Evolutionary conservation across 2,113 vertebrate species (phyloP).

Genomic region (Hemiscyllium ocellatum): DNA sequence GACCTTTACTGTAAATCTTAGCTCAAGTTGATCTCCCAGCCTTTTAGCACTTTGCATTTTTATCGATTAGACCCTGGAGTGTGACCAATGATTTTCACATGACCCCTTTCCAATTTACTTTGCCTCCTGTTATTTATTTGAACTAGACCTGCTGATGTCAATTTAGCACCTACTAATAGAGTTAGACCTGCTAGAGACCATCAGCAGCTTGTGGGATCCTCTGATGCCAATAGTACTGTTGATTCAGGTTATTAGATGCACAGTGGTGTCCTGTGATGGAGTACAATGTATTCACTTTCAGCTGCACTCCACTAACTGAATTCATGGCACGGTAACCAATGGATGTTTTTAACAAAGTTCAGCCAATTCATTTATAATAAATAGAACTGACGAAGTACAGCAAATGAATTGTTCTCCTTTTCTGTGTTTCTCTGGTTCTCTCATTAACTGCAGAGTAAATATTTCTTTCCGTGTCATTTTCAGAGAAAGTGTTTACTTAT

Average conservation of each 20-base stretch:
- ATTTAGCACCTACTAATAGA: neutral
- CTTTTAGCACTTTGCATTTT: neutral
- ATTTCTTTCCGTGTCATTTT: neutral
- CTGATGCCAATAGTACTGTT: neutral
- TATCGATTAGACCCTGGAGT: neutral
- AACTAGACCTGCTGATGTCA: neutral
- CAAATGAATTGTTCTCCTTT: neutral
- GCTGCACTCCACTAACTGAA: neutral
- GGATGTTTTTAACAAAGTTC: neutral
- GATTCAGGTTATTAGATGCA: neutral
- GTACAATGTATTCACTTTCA: neutral
- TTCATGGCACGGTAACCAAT: neutral
- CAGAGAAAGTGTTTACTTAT: neutral
- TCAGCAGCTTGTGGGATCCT: neutral
- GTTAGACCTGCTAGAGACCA: neutral
- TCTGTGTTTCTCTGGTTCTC: neutral
- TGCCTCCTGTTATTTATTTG: neutral
- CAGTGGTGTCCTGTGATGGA: neutral
- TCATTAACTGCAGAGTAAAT: neutral
- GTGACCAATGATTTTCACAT: neutral
- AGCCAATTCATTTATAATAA: neutral
- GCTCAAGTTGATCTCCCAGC: neutral
- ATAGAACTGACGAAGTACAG: neutral
- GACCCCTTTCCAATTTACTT: neutral
- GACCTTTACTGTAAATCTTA: neutral